Base-by-base conservation (phyloP, 2,888 invertebrate species). In the Drosophila tripunctata region DNA sequence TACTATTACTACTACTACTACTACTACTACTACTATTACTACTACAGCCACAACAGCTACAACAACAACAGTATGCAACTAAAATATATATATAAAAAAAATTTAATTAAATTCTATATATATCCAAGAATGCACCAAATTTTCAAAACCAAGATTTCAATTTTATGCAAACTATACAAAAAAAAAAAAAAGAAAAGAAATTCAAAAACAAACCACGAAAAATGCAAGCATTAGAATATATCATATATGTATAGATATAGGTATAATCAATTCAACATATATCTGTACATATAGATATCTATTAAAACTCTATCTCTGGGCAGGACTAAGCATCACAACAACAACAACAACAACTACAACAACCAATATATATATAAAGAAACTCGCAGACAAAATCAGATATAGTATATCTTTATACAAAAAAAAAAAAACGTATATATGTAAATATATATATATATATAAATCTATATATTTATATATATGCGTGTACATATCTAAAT, bases 61-160 rank as follows among this genome's bases (percentile, higher is more conserved):
- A 80, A 86, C 80, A 82, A 86, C 92, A 86, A 90, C 91, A 91
- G 91, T 62, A 92, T 92, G 92, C 92, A 92, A 91, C 91, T 90
- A 91, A 77, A 55, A n/a, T n/a, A n/a, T n/a, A n/a, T n/a, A n/a
- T n/a, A n/a, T n/a, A n/a, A n/a, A n/a, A n/a, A n/a, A n/a, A n/a
- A n/a, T n/a, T n/a, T n/a, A 55, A 57, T 54, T 45, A 62, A 48
- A 24, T 24, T 24, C 24, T 60, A 64, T 64, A 60, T 44, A 61
- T 55, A 44, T 55, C 35, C 44, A 76, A 74, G 68, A 85, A 81
- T 78, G 87, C 87, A 87, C 87, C 81, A 79, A 70, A 55, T 68
- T 72, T 68, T 55, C 56, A 55, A 47, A 68, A 69, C 55, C 69
- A 67, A 70, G 51, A 55, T 54, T 78, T 85, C 79, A 81, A 81